Percentiles rank a stretch among this genome's conserved stretches.
Evolutionary conservation across 2,888 invertebrate genomes (phyloP).

Genomic region (Eugnorisma glareosa): DNA sequence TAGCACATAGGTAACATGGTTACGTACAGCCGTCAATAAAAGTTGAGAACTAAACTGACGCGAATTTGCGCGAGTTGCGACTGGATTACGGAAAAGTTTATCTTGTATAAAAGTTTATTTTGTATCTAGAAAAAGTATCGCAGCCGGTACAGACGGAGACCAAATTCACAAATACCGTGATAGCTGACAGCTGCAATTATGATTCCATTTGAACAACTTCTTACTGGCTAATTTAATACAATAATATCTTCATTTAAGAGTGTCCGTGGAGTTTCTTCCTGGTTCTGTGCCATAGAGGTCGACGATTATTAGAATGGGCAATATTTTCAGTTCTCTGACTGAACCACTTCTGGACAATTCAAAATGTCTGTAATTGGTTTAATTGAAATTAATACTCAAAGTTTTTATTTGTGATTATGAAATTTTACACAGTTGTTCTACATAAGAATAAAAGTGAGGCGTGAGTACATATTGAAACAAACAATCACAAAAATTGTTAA

Average conservation of each 20-base stretch:
- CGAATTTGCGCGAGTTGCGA: not conserved
- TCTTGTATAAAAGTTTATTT: not conserved
- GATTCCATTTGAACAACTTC: not conserved
- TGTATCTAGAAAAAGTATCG: not conserved
- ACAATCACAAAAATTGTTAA: not conserved
- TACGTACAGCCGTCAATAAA: conserved; percentile 37
- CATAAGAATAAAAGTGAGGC: not conserved
- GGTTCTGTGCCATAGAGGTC: not conserved
- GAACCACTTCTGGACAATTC: not conserved
- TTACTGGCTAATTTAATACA: not conserved
- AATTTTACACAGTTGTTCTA: too few species aligned
- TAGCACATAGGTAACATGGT: not conserved
- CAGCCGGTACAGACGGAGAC: not conserved
- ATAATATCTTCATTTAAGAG: not conserved
- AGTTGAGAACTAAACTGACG: conserved; percentile 30
- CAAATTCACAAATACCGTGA: not conserved
- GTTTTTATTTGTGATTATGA: too few species aligned
- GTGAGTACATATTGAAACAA: not conserved
- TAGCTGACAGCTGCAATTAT: not conserved
- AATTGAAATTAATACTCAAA: not conserved
- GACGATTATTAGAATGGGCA: not conserved
- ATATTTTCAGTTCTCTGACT: not conserved
- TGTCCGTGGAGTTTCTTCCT: not conserved
- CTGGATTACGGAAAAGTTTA: conserved; percentile 17
- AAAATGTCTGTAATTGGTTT: not conserved